A percentile compares a stretch with the other conserved stretches of the same genome.
These are phyloP conservation scores for Zapus hudsonius DNA, from an alignment of 2,113 vertebrate species.

Conservation along the genomic window DNA sequence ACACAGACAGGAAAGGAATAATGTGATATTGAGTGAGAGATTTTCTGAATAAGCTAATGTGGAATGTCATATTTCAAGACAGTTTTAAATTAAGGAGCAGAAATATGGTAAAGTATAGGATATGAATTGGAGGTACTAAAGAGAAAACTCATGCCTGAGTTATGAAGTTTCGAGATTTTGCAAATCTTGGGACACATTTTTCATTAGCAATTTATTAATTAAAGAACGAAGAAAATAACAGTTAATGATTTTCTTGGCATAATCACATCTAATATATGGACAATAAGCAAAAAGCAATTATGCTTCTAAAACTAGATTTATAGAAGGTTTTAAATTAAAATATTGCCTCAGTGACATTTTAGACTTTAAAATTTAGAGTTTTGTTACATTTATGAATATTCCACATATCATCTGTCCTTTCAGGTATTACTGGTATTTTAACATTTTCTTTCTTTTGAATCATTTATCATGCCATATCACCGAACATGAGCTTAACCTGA, in stretches of 20 bases:
- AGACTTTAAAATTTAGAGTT: background rate
- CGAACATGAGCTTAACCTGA: background rate
- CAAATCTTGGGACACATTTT: background rate
- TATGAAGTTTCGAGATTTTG: background rate
- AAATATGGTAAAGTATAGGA: background rate
- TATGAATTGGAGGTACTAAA: background rate
- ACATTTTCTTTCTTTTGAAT: conserved; percentile 14
- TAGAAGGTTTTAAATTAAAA: conserved; percentile 38
- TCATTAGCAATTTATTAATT: background rate
- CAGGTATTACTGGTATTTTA: background rate
- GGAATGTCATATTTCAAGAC: background rate
- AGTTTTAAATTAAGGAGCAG: conserved; percentile 25
- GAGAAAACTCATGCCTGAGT: conserved; percentile 17
- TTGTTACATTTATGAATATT: background rate
- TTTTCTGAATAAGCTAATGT: conserved; percentile 16
- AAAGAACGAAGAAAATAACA: background rate
- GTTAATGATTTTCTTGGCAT: conserved; percentile 23
- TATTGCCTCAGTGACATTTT: background rate
- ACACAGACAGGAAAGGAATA: background rate
- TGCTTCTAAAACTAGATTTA: background rate
- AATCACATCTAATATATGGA: background rate
- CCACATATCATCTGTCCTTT: background rate
- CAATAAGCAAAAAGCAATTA: conserved; percentile 37
- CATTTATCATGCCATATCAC: background rate
- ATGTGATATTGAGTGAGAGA: background rate